Percentiles rank a stretch among this genome's conserved stretches.
Conservation (phyloP, 2,797 vertebrate species). For the Malacoraja senta region DNA sequence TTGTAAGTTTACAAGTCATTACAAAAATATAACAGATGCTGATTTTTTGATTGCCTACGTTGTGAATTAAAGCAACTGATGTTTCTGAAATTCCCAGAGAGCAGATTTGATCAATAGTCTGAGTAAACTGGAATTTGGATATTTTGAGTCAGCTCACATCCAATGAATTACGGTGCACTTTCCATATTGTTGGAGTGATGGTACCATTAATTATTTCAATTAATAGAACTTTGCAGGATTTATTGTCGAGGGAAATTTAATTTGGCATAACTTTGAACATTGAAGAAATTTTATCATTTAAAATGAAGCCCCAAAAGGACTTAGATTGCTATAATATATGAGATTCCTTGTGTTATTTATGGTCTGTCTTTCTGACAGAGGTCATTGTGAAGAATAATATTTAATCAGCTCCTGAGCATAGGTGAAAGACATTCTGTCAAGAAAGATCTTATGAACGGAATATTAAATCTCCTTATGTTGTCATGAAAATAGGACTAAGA, state of each 20-base stretch:
- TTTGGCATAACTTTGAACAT: constrained; percentile 21
- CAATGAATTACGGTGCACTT: neutral
- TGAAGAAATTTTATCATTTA: constrained; percentile 21
- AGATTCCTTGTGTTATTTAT: neutral
- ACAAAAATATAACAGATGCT: neutral
- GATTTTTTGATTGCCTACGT: neutral
- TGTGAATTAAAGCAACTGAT: neutral
- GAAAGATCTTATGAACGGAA: neutral
- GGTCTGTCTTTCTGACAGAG: constrained; percentile 10
- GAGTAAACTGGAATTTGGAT: neutral
- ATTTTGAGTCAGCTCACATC: neutral
- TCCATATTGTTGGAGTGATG: neutral
- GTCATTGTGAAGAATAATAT: constrained; percentile 27
- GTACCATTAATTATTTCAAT: constrained; percentile 34
- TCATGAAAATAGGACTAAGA: neutral
- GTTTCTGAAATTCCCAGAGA: neutral
- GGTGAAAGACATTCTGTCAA: constrained; percentile 23
- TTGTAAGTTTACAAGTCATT: neutral
- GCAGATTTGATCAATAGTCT: neutral
- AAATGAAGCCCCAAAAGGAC: neutral
- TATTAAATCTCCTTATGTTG: constrained; percentile 10
- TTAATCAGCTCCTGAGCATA: constrained; percentile 30
- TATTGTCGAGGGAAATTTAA: constrained; percentile 33
- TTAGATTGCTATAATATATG: constrained; percentile 9
- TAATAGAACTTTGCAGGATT: constrained; percentile 5